phyloP scores from a whole-genome alignment of 2,113 vertebrate genomes.

The Mellivora capensis region DNA sequence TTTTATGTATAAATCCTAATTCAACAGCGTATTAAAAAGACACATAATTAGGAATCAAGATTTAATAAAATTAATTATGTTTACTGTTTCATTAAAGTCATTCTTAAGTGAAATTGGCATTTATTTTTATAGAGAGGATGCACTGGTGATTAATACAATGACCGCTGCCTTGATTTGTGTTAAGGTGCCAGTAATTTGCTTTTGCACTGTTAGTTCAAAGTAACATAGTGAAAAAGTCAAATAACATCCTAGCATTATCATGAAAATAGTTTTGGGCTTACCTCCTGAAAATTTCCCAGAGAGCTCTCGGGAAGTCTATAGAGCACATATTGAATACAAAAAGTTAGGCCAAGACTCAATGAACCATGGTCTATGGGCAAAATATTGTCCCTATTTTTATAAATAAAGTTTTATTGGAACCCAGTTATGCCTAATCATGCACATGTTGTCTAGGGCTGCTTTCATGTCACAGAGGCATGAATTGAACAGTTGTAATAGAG shows the following conservation, averaged over 20 bases:
- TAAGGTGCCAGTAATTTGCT: background rate
- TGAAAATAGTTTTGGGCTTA: constrained; percentile 5
- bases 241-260: background rate
- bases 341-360: background rate
- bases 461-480: background rate
- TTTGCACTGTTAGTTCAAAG: background rate
- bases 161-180: background rate
- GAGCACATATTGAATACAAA: background rate
- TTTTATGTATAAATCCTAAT: background rate
- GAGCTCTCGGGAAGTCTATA: background rate
- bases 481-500: background rate
- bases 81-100: background rate
- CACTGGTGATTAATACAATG: background rate
- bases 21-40: background rate
- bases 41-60: background rate
- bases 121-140: background rate
- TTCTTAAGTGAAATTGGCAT: background rate
- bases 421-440: background rate
- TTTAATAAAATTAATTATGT: constrained; percentile 6
- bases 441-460: background rate
- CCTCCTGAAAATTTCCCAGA: background rate
- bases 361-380: background rate
- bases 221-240: background rate
- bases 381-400: background rate
- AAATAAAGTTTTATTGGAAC: background rate